Base-by-base conservation (phyloP, 2,888 invertebrate genomes). In the Lycophotia porphyrea region DNA sequence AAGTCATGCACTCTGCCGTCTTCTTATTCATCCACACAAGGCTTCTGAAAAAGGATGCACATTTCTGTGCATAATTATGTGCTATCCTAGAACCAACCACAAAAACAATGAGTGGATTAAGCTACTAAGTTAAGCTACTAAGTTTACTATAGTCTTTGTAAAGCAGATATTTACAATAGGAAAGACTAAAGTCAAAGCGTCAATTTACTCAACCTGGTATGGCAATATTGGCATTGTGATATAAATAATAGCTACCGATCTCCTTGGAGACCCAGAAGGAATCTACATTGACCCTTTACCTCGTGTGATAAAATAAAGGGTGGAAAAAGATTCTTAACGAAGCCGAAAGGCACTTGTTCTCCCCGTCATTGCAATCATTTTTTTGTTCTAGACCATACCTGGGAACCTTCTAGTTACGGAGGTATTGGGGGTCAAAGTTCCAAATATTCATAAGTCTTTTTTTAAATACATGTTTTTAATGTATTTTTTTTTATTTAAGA, bases 291-390 rank as follows among this genome's bases (percentile, higher is more conserved):
- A 74, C 63, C 70, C 67, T 64, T 67, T 55, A 78, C 58, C 58
- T 78, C 44, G 36, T 55, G 15, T 27, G 55, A 69, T 74, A 82
- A 74, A 81, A 66, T n/a, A n/a, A n/a, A n/a, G n/a, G n/a, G n/a
- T n/a, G n/a, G n/a, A n/a, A n/a, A n/a, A n/a, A n/a, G n/a, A n/a
- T n/a, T n/a, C n/a, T n/a, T n/a, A n/a, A n/a, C n/a, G n/a, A n/a
- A n/a, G n/a, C n/a, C n/a, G n/a, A n/a, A n/a, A n/a, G n/a, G n/a
- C n/a, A n/a, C n/a, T n/a, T n/a, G n/a, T n/a, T n/a, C n/a, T n/a
- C n/a, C n/a, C n/a, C n/a, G n/a, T n/a, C n/a, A n/a, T n/a, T n/a
- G n/a, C n/a, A n/a, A n/a, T n/a, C n/a, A n/a, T n/a, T n/a, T n/a
- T n/a, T n/a, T n/a, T n/a, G n/a, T n/a, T n/a, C n/a, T n/a, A n/a